Evolutionary conservation across 2,888 invertebrate species (phyloP), one percentile per base, ranked within the genome.

Genomic region (Camponotus fellah): DNA sequence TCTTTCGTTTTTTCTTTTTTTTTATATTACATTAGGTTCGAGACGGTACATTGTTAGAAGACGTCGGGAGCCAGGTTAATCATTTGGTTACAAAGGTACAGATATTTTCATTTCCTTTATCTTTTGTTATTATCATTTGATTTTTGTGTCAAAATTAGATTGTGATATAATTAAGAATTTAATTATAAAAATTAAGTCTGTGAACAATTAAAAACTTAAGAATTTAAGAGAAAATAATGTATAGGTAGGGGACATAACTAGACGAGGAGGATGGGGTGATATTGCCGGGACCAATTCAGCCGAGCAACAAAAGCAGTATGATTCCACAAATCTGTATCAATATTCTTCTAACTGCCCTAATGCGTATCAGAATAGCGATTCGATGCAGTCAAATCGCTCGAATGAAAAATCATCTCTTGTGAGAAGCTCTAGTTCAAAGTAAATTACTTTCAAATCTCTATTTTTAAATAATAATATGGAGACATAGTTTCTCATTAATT

Each of bases 21-120:
- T 53, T 90, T 76, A 17, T 53, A 87, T 87, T 75, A 65, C 92
- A 92, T 94, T 95, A 97, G 97, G 97, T 97, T 92, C 97, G 96
- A 95, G 97, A 97, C 90, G 97, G 97, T 93, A 96, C 96, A 92
- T 95, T 97, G 93, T 95, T 97, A 95, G 97, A 97, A 92, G 96
- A 96, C 92, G 96, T 97, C 92, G 96, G 96, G 87, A 94, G 95
- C 89, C 96, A 97, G 94, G 96, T 97, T 90, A 95, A 96, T 93
- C 96, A 94, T 94, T 95, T 97, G 93, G 96, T 97, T 89, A 95
- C 94, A 91, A 97, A 97, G 97, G 97, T 97, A 95, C 92, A 91
- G 74, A 66, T 17, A 74, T 2, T 43, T 60, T 71, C 4, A 6
- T 71, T 79, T 80, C 4, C 37, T 49, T 21, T 34, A 12, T 49